These are phyloP conservation scores for Heliconius hermathena DNA, from an alignment of 1,140 invertebrate genomes.

Conservation along the genomic window DNA sequence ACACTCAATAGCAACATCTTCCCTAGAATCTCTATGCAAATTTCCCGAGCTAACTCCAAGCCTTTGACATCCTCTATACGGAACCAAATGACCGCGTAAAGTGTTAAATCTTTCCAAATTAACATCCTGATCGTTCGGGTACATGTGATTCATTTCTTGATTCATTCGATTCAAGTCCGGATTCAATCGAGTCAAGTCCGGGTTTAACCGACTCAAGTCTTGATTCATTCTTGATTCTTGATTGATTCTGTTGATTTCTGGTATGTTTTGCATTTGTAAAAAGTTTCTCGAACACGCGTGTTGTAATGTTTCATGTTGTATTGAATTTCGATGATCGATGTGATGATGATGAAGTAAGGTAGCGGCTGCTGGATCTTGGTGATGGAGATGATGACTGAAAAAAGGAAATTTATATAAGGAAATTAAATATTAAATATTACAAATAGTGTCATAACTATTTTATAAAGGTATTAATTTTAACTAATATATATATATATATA, in stretches of 20 bases:
- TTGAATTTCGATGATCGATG: constrained; percentile 63
- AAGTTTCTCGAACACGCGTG: constrained; percentile 66
- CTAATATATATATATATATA: no score
- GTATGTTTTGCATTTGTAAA: constrained; percentile 49
- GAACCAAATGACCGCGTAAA: constrained; percentile 65
- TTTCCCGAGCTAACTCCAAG: constrained; percentile 64
- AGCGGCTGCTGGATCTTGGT: constrained; percentile 71
- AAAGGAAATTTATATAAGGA: not conserved
- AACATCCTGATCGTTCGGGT: constrained; percentile 49
- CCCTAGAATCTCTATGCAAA: constrained; percentile 62
- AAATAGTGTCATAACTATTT: no score
- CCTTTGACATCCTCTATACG: constrained; percentile 63
- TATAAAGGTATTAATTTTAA: no score
- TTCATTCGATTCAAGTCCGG: constrained; percentile 50
- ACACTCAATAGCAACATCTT: constrained; percentile 63
- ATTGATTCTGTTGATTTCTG: constrained; percentile 44
- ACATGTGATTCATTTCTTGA: constrained; percentile 52
- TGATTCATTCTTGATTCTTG: constrained; percentile 54
- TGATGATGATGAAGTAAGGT: constrained; percentile 74
- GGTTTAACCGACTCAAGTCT: constrained; percentile 52
- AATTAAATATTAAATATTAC: no score
- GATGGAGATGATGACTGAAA: constrained; percentile 72
- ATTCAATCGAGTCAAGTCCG: constrained; percentile 52
- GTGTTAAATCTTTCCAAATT: constrained; percentile 69
- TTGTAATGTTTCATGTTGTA: constrained; percentile 56